phyloP scores from a whole-genome alignment of 2,797 vertebrate genomes.

The Danio jaintianensis region DNA sequence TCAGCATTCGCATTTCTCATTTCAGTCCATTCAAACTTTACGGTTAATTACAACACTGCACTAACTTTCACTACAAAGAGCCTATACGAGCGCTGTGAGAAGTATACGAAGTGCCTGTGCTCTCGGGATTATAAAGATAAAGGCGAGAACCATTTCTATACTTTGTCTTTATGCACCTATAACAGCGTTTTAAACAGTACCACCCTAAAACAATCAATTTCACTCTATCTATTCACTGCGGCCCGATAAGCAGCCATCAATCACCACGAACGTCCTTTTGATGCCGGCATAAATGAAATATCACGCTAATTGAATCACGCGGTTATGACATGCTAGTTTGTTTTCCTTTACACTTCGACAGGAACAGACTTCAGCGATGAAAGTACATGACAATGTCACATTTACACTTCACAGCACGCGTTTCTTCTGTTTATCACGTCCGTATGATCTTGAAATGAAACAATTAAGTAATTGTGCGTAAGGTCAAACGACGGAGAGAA shows the following conservation, averaged over 20 bases:
- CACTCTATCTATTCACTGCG: conserved; percentile 18
- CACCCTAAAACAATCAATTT: conserved; percentile 23
- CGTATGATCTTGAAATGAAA: conserved; percentile 71
- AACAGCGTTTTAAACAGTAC: background rate
- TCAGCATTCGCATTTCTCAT: background rate
- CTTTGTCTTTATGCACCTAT: conserved; percentile 9
- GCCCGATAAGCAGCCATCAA: conserved; percentile 35
- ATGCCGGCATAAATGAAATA: conserved; percentile 31
- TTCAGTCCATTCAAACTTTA: background rate
- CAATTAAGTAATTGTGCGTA: conserved; percentile 78
- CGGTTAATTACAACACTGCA: background rate
- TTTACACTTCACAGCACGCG: conserved; percentile 18
- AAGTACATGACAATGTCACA: conserved; percentile 31
- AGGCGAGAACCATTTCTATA: conserved; percentile 63
- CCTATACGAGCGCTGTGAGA: background rate
- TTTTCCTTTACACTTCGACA: conserved; percentile 18
- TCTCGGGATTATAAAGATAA: conserved; percentile 9
- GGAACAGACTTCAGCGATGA: conserved; percentile 1
- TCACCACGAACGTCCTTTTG: conserved; percentile 15
- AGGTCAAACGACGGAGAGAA: conserved; percentile 74
- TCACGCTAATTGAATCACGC: conserved; percentile 24
- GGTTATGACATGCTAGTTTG: conserved; percentile 29
- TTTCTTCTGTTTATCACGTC: conserved; percentile 24
- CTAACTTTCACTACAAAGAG: background rate
- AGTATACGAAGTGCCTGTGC: background rate